Base-by-base conservation (phyloP, 2,888 invertebrate genomes). In the Mythimna albipuncta region DNA sequence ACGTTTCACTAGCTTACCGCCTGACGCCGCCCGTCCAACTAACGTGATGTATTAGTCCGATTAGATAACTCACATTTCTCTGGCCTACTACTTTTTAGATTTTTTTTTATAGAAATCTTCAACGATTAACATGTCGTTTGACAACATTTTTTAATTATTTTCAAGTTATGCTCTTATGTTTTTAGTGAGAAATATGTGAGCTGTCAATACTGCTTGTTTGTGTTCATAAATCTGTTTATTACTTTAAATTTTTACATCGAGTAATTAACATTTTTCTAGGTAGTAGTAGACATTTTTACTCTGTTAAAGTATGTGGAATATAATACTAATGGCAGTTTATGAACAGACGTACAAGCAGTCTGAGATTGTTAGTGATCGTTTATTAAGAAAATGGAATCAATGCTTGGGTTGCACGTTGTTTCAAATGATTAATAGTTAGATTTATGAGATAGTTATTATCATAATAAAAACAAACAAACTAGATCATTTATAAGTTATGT, bases 391-490 rank as follows among this genome's bases (percentile, higher is more conserved):
- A 89, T 88, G 83, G 86, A 87, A 87, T 86, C 88, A 86, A 82
- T 88, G 88, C 87, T 84, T 83, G 84, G 89, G 81, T 78, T 79
- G 89, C 85, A 69, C 88, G 82, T 80, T 81, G 88, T 83, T 72
- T 70, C 72, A 65, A 70, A 88, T 91, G 92, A 92, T 91, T 91
- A 91, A 92, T 91, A 89, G 88, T 84, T 87, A 85, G 86, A 89
- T 89, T 89, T 90, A 89, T 89, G 83, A 76, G 70, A 81, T 81
- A 78, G 82, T 80, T 88, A 83, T 86, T 85, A 83, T 83, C 69
- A 78, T 82, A 87, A 85, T 75, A 79, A 86, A 86, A 90, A 88
- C 85, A 87, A 88, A 84, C 81, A 83, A 65, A 86, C 69, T 26
- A 66, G 77, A 76, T 72, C 52, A 74, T 80, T 80, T 77, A 75